A percentile compares a stretch with the other conserved stretches of the same genome.
Conservation (phyloP, 2,797 vertebrate genomes). For the Sebastes hubbsi region DNA sequence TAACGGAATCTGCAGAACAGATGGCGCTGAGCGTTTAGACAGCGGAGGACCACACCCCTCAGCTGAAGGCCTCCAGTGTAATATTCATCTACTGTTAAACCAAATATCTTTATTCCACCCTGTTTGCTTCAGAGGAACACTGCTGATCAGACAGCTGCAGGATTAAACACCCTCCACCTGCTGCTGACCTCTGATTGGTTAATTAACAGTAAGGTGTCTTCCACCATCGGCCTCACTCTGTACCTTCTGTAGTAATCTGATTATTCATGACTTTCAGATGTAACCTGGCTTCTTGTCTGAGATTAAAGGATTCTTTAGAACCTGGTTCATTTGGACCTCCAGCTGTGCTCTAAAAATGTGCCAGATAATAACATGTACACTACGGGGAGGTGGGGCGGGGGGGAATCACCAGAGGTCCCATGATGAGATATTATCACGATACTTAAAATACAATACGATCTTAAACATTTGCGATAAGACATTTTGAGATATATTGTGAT, state of each 20-base stretch:
- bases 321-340: background rate
- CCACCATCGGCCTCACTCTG: background rate
- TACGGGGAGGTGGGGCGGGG: too few relatives aligned
- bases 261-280: background rate
- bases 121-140: too few relatives aligned
- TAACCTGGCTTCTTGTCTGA: background rate
- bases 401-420: too few relatives aligned
- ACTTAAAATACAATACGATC: too few relatives aligned
- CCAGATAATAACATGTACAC: too few relatives aligned
- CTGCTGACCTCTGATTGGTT: background rate
- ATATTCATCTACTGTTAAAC: background rate
- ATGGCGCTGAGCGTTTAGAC: background rate
- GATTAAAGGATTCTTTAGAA: background rate
- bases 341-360: background rate
- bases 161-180: background rate
- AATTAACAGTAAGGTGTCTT: background rate
- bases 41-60: conserved; percentile 12
- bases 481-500: too few relatives aligned
- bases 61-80: background rate
- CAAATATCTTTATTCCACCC: background rate
- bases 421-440: too few relatives aligned
- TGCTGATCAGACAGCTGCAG: background rate
- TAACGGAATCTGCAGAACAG: background rate
- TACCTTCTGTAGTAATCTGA: background rate
- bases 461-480: too few relatives aligned